Evolutionary conservation across 2,797 vertebrate species (phyloP).

Genomic region (Typhlichthys eigenmanni): DNA sequence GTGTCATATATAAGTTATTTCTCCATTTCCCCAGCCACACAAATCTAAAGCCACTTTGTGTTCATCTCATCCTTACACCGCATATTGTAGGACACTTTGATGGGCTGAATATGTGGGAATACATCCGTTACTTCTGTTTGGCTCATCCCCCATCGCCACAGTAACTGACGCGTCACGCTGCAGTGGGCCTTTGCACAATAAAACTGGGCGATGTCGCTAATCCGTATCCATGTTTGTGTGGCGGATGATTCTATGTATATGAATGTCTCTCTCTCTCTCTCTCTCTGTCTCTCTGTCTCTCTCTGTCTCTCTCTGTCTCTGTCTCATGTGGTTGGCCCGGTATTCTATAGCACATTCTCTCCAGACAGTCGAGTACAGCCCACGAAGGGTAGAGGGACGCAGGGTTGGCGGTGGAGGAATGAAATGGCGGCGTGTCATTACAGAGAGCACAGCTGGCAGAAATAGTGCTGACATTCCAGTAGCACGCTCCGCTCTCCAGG

Average conservation of each 20-base stretch:
- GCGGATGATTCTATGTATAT: slow-evolving; percentile 5
- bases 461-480: slow-evolving; percentile 75
- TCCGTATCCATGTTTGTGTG: background rate
- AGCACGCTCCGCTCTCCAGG: slow-evolving; percentile 53
- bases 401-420: slow-evolving; percentile 37
- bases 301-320: slow-evolving; percentile 4
- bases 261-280: background rate
- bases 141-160: slow-evolving; percentile 51
- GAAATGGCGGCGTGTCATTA: slow-evolving; percentile 54
- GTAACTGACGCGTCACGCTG: slow-evolving; percentile 54
- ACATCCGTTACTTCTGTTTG: slow-evolving; percentile 54
- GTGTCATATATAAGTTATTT: slow-evolving; percentile 18
- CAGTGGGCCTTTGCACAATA: slow-evolving; percentile 25
- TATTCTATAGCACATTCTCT: slow-evolving; percentile 27
- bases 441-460: slow-evolving; percentile 62
- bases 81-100: slow-evolving; percentile 50
- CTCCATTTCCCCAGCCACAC: slow-evolving; percentile 3
- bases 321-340: slow-evolving; percentile 20
- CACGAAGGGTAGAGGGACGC: slow-evolving; percentile 4
- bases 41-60: slow-evolving; percentile 33
- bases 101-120: slow-evolving; percentile 60
- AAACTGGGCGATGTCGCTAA: slow-evolving; percentile 26
- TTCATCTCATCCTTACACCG: slow-evolving; percentile 25
- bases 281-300: background rate
- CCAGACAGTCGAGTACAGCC: slow-evolving; percentile 18